Base-by-base conservation (phyloP, 2,113 vertebrate species). In the Trichechus manatus region DNA sequence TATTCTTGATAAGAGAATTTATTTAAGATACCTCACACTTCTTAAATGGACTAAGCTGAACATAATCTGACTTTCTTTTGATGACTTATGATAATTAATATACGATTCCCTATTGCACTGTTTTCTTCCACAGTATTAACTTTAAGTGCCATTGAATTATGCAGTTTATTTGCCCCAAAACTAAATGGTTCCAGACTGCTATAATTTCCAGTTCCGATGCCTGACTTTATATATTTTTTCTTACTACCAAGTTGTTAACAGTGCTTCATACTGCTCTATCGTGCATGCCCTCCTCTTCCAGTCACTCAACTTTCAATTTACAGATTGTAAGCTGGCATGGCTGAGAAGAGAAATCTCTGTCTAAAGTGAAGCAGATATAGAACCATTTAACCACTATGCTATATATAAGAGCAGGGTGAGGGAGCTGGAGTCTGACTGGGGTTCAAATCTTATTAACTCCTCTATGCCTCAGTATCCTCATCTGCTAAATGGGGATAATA, bases 11-110 rank as follows among this genome's bases (percentile, higher is more conserved):
- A 89, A 4, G 33, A 93, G 61, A 88, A 80, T 91, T 70, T 50
- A 39, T 72, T 83, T 87, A 75, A 86, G 89, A 78, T 50, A 27
- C 53, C 39, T 42, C 44, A 61, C 19, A 87, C 1, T n/a, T 87
- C n/a, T 72, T 87, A 80, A 81, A 78, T 4, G 44, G 44, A 95
- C 47, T 15, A 95, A 86, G 25, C 17, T n/a, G n/a, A 74, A 66
- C 6, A 44, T 80, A 92, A 84, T 88, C 91, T 94, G 66, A 84
- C 44, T 85, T 92, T 96, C 27, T 89, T 27, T 92, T 85, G 29
- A 75, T 91, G 33, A 68, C 14, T 87, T 78, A 79, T 10, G n/a
- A 74, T 93, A 31, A 97, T 89, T 80, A 68, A 75, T 86, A 64
- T 68, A 31, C 20, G 86, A 74, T 85, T 78, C 6, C 17, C 42